Evolutionary conservation across 30 jellyfish, hydroid and myxozoan genomes (phyloP).

Genomic region (Aurelia aurita complex sp. Pacific): DNA sequence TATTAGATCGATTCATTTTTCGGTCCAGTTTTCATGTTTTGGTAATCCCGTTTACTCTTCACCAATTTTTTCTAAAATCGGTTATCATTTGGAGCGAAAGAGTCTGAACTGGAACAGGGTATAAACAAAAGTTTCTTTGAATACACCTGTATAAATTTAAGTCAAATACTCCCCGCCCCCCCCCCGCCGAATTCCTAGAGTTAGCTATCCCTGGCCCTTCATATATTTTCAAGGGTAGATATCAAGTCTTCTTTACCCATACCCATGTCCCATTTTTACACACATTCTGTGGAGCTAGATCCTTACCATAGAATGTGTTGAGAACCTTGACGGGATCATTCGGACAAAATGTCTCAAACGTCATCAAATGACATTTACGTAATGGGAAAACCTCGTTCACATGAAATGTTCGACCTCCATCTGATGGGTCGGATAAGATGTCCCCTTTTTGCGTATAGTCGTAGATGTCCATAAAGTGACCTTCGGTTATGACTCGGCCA

Average conservation of each 20-base stretch:
- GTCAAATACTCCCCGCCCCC: too few relatives aligned
- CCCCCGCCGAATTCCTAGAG: too few relatives aligned
- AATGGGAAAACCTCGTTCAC: slow-evolving; percentile 84
- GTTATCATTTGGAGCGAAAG: too few relatives aligned
- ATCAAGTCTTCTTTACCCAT: slow-evolving; percentile 64
- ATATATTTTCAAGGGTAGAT: background rate
- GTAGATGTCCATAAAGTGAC: slow-evolving; percentile 81
- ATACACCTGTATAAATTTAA: too few relatives aligned
- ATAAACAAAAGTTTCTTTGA: too few relatives aligned
- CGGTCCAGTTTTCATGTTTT: too few relatives aligned
- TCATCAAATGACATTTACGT: slow-evolving; percentile 70
- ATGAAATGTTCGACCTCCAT: slow-evolving; percentile 71
- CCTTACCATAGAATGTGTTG: slow-evolving; percentile 46
- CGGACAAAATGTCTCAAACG: slow-evolving; percentile 67
- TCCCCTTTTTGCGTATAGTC: slow-evolving; percentile 62
- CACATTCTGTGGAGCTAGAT: slow-evolving; percentile 45
- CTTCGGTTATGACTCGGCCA: slow-evolving; percentile 79
- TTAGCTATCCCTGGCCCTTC: too few relatives aligned
- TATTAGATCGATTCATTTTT: too few relatives aligned
- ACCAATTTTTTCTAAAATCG: too few relatives aligned
- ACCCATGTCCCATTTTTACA: slow-evolving; percentile 80
- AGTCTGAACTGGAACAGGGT: too few relatives aligned
- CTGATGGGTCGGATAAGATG: slow-evolving; percentile 81
- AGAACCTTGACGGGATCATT: slow-evolving; percentile 69
- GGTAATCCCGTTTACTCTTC: too few relatives aligned